Evolutionary conservation across 1,140 invertebrate species (phyloP), one percentile per base, ranked within the genome.

Genomic region (Diploscapter pachys): DNA sequence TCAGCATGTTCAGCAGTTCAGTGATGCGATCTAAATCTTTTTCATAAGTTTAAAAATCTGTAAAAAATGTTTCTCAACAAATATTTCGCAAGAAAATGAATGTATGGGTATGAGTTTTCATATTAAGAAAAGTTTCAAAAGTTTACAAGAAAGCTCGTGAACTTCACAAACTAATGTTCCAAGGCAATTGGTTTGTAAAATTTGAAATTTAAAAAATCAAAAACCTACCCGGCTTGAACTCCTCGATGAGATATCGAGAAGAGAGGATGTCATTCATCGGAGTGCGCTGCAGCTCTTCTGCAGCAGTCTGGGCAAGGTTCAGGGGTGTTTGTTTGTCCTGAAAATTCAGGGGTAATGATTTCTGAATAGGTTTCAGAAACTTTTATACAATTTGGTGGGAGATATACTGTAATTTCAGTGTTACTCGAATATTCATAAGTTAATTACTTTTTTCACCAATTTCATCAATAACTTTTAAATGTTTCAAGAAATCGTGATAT

Each of bases 311-410:
- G 6, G 92, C 93, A 80, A 93, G 91, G 75, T 79, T 87, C 64
- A 90, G 88, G 0, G 95, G 93, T 13, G 90, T 90, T 83, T 92
- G 91, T 83, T 94, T 94, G 83, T 98, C 95, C 83, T 72, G 31
- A 66, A 31, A 31, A 31, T 31, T n/a, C n/a, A n/a, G n/a, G n/a
- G n/a, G n/a, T n/a, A n/a, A n/a, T n/a, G n/a, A n/a, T n/a, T n/a
- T n/a, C n/a, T n/a, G n/a, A n/a, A n/a, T n/a, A n/a, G n/a, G n/a
- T n/a, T n/a, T n/a, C n/a, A n/a, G n/a, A n/a, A n/a, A n/a, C n/a
- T n/a, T 31, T 31, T 31, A 31, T 31, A 0, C 31, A 31, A 31
- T 31, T 31, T 31, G 31, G 1, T 31, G 31, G 31, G 31, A 31
- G 31, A 31, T 31, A 31, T 31, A 31, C 31, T 31, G 31, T 31